Evolutionary conservation across 2,113 vertebrate genomes (phyloP).

Genomic region (Cyprinus carpio): DNA sequence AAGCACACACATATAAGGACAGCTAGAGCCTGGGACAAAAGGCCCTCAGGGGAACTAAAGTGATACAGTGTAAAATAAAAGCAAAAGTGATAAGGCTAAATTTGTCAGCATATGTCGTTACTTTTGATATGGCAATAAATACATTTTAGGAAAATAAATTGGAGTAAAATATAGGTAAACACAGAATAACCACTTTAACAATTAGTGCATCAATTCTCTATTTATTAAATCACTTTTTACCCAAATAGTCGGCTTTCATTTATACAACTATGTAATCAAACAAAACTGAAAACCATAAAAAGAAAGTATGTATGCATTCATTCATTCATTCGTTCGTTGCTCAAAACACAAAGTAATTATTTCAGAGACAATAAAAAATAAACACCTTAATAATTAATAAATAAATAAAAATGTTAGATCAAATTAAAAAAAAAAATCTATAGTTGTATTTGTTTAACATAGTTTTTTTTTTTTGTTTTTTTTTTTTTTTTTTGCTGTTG

Average conservation of each 20-base stretch:
- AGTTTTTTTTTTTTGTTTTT: no score
- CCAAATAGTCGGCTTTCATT: background rate
- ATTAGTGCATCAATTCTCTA: background rate
- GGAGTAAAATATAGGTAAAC: background rate
- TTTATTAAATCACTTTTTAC: background rate
- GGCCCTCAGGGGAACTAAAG: background rate
- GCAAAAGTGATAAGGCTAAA: background rate
- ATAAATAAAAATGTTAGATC: no score
- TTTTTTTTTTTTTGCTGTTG: no score
- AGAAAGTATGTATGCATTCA: background rate
- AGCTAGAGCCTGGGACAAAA: conserved; percentile 1
- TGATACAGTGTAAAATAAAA: background rate
- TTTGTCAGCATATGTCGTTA: background rate
- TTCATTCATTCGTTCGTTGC: background rate
- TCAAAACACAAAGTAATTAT: background rate
- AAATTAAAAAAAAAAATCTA: background rate
- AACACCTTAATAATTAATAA: no score
- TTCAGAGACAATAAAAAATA: no score
- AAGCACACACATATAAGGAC: background rate
- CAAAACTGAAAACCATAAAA: no score
- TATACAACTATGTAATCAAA: background rate
- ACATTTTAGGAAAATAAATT: no score
- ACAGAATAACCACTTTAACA: background rate
- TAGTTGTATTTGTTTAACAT: background rate
- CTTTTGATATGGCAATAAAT: background rate